Conservation (phyloP, 2,113 vertebrate genomes). For the Drymodes brunneopygia region DNA sequence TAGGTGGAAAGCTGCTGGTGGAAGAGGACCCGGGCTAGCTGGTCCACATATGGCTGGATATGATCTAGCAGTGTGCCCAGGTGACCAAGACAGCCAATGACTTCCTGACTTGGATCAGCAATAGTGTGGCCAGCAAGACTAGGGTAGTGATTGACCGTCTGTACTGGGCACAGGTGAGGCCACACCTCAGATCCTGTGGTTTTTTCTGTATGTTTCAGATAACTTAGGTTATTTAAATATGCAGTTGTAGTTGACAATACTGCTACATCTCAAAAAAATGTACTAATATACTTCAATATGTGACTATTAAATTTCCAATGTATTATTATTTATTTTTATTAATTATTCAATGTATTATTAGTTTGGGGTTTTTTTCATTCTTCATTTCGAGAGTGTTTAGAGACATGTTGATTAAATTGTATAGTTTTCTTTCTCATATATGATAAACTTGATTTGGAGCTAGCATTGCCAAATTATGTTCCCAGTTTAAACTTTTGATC, state of each 20-base stretch:
- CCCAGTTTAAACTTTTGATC: not conserved
- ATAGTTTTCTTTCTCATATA: not conserved
- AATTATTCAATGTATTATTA: not conserved
- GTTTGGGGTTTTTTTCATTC: not conserved
- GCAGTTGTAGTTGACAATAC: not conserved
- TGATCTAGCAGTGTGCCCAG: not conserved
- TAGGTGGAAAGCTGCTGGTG: not conserved
- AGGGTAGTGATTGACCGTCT: too few species aligned
- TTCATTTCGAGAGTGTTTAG: not conserved
- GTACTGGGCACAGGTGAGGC: not conserved
- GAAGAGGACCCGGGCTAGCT: not conserved
- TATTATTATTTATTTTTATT: not conserved
- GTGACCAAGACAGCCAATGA: not conserved
- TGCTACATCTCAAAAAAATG: not conserved
- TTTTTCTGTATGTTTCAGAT: not conserved
- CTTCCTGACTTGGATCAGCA: not conserved
- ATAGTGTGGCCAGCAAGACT: not conserved
- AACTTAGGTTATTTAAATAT: not conserved
- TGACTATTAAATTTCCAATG: not conserved
- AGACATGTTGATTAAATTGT: not conserved
- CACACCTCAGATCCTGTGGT: not conserved
- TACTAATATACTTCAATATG: not conserved
- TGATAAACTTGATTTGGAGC: not conserved
- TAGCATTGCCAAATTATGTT: not conserved
- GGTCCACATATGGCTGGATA: not conserved